phyloP scores from a whole-genome alignment of 23 tunicate species.

The Styela plicata region DNA sequence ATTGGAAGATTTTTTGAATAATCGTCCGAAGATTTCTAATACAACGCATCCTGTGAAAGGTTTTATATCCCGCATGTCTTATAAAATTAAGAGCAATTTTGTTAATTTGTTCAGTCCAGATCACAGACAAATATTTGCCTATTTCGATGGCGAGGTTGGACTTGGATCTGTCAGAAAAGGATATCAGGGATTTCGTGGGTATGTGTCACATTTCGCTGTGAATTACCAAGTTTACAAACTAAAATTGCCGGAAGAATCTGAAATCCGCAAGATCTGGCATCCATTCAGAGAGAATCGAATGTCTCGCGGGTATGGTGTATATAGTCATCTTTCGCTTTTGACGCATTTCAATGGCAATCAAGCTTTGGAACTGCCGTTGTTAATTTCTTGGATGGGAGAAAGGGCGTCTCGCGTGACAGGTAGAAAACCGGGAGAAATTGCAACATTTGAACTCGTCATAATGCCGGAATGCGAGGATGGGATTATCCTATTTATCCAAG shows the following conservation, averaged over 20 bases:
- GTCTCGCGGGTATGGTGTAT: not conserved
- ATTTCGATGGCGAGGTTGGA: slow-evolving; percentile 9
- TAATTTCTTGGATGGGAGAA: slow-evolving; percentile 1
- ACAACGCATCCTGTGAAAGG: not conserved
- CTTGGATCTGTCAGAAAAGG: slow-evolving; percentile 14
- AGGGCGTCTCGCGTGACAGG: not conserved
- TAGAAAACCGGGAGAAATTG: not conserved
- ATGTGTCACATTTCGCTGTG: not conserved
- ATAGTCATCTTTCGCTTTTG: not conserved
- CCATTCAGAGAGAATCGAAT: not conserved
- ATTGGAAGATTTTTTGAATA: not conserved
- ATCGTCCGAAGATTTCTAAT: not conserved
- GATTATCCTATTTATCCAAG: not conserved
- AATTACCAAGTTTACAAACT: not conserved
- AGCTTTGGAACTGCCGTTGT: not conserved
- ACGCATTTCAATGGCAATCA: slow-evolving; percentile 9
- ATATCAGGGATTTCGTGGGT: slow-evolving; percentile 4
- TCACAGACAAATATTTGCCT: slow-evolving; percentile 6
- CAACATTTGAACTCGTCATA: slow-evolving; percentile 6
- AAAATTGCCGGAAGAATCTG: not conserved
- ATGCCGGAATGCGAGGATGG: slow-evolving; percentile 22
- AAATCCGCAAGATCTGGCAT: slow-evolving; percentile 16
- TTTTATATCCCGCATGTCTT: not conserved
- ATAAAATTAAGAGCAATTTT: not conserved
- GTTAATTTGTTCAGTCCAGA: not conserved